Conservation (phyloP, 1,140 invertebrate species). For the Helicoverpa zea region DNA sequence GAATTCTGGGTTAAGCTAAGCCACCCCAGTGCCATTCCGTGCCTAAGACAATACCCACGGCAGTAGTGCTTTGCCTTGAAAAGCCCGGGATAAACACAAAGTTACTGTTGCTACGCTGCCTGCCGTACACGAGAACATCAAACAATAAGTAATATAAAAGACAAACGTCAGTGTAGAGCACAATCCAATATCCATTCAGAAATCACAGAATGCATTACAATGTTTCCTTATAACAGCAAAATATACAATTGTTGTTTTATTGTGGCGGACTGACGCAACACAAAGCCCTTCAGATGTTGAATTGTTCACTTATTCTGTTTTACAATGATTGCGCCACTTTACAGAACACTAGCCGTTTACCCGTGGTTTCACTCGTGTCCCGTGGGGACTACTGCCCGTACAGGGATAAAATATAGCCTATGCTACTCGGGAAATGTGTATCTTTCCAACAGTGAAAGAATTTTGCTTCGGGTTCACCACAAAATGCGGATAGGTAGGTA, state of each 20-base stretch:
- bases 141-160: slow-evolving; percentile 17
- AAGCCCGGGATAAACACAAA: too few species aligned
- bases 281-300: slow-evolving; percentile 61
- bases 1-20: too few species aligned
- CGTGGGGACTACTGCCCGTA: too few species aligned
- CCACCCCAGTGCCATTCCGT: too few species aligned
- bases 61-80: too few species aligned
- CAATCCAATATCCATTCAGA: slow-evolving; percentile 40
- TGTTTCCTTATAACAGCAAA: slow-evolving; percentile 42
- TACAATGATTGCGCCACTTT: slow-evolving; percentile 68
- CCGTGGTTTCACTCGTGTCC: too few species aligned
- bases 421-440: too few species aligned
- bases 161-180: background rate
- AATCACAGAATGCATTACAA: slow-evolving; percentile 26
- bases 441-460: too few species aligned
- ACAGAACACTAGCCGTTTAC: slow-evolving; percentile 35
- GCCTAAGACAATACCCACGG: too few species aligned
- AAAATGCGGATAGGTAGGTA: too few species aligned
- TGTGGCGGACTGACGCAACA: slow-evolving; percentile 64
- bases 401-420: too few species aligned
- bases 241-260: slow-evolving; percentile 63
- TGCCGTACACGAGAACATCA: background rate
- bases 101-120: background rate
- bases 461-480: too few species aligned
- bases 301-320: slow-evolving; percentile 59